Conservation (phyloP, 2,888 invertebrate species). For the Cetonia aurata region DNA sequence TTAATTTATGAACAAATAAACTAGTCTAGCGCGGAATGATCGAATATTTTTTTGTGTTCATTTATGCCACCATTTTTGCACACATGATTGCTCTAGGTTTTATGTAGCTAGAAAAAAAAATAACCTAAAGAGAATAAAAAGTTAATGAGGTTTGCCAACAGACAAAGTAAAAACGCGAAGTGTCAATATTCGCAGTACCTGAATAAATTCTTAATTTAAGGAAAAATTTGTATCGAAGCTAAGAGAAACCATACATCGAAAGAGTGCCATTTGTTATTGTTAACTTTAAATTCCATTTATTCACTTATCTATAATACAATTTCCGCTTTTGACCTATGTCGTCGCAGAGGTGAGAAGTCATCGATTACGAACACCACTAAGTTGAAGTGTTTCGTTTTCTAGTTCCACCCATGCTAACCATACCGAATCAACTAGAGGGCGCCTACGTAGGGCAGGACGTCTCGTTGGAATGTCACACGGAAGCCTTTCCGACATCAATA, state of each 20-base stretch:
- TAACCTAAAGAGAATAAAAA: too few species aligned
- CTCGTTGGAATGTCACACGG: slow-evolving; percentile 89
- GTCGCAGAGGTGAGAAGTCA: neutral
- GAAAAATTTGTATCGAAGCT: neutral
- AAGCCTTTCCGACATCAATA: slow-evolving; percentile 92
- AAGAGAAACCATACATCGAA: neutral
- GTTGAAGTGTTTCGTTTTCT: slow-evolving; percentile 54
- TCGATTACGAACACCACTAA: slow-evolving; percentile 7
- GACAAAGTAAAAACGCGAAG: too few species aligned
- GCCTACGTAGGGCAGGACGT: slow-evolving; percentile 92
- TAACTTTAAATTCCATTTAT: neutral
- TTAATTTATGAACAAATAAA: too few species aligned
- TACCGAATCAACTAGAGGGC: slow-evolving; percentile 92
- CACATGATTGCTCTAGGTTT: too few species aligned
- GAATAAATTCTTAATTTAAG: too few species aligned
- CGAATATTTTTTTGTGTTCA: too few species aligned
- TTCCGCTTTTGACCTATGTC: neutral
- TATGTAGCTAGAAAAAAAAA: too few species aligned
- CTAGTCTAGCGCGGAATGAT: too few species aligned
- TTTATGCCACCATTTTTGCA: too few species aligned
- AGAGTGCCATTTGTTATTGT: too few species aligned
- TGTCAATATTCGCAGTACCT: too few species aligned
- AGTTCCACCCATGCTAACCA: slow-evolving; percentile 96
- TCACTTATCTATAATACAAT: neutral
- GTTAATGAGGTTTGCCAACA: too few species aligned